Evolutionary conservation across 2,797 vertebrate species (phyloP), one percentile per base, ranked within the genome.

Genomic region (Dipus sagitta): DNA sequence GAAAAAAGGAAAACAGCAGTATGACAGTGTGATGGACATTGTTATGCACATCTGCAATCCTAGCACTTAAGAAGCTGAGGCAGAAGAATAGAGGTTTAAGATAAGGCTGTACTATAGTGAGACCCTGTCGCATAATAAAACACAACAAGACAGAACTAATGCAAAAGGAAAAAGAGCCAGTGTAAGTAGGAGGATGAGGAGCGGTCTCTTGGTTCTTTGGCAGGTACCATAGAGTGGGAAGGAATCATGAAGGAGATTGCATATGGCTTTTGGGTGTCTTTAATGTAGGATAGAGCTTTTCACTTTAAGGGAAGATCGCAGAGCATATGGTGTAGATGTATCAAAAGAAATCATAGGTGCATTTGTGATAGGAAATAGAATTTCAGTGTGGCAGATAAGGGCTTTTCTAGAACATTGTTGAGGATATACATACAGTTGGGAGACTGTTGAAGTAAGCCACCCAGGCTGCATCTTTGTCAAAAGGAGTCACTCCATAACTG

Each of bases 371-470:
- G 21, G n/a, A 67, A 88, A 58, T 67, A 28, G 47, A 75, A 65
- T 85, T 95, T 91, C 58, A 72, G n/a, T 4, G 65, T n/a, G 28
- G 18, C 28, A 54, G 23, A 64, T 58, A 52, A 86, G 47, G 83
- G 26, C 20, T 24, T 76, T 89, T 74, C 82, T 62, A 94, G 32
- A 67, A 47, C 0, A 1, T 34, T 72, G 42, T 62, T 17, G 76
- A 70, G 52, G 47, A 58, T 58, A 17, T 58, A 58, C 74, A 17
- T 58, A 64, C 74, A 20, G 17, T 28, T 83, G 30, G 62, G 58
- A 86, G 70, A 95, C n/a, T 85, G 58, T 81, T 79, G 60, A 67
- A 18, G 9, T 87, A 71, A 92, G n/a, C 47, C 4, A 8, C 30
- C 28, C 60, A 79, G 26, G 3, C 30, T 26, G 21, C 54, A 30